A percentile compares a stretch with the other conserved stretches of the same genome.
Evolutionary conservation across 2,113 vertebrate species (phyloP).

Genomic region (Clarias batrachus): DNA sequence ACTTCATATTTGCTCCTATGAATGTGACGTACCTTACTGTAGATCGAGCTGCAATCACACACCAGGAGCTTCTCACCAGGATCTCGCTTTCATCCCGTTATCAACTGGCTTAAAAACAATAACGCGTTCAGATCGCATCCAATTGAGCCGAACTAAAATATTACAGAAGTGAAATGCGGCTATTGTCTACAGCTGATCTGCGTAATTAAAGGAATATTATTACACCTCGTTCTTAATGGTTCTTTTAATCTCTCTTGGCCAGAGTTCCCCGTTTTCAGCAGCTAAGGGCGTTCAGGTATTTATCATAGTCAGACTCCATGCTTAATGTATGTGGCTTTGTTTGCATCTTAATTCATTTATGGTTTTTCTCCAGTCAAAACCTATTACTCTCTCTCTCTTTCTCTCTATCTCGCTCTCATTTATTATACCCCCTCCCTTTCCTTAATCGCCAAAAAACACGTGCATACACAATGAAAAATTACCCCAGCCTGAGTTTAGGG

Average conservation of each 20-base stretch:
- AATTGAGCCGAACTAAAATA: conserved; percentile 22
- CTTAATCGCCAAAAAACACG: conserved; percentile 27
- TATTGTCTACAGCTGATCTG: conserved; percentile 45
- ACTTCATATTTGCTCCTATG: not conserved
- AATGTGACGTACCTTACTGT: not conserved
- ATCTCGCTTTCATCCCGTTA: not conserved
- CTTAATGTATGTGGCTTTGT: conserved; percentile 44
- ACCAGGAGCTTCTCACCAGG: not conserved
- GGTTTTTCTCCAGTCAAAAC: conserved; percentile 42
- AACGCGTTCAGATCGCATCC: not conserved
- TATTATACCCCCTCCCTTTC: conserved; percentile 22
- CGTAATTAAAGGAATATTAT: conserved; percentile 52
- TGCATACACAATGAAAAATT: conserved; percentile 34
- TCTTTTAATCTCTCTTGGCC: conserved; percentile 55
- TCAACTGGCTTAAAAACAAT: not conserved
- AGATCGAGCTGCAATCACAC: not conserved
- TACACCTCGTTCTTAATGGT: conserved; percentile 47
- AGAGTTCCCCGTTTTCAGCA: conserved; percentile 42
- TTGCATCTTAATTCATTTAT: conserved; percentile 56
- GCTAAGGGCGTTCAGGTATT: conserved; percentile 38
- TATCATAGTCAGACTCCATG: conserved; percentile 48
- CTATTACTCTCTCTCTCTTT: conserved; percentile 42
- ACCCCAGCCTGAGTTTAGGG: conserved; percentile 29
- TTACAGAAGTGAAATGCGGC: conserved; percentile 28
- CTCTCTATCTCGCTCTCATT: conserved; percentile 7